Evolutionary conservation across 2,888 invertebrate genomes (phyloP), one percentile per base, ranked within the genome.

Genomic region (Acrocyrtus sp.): DNA sequence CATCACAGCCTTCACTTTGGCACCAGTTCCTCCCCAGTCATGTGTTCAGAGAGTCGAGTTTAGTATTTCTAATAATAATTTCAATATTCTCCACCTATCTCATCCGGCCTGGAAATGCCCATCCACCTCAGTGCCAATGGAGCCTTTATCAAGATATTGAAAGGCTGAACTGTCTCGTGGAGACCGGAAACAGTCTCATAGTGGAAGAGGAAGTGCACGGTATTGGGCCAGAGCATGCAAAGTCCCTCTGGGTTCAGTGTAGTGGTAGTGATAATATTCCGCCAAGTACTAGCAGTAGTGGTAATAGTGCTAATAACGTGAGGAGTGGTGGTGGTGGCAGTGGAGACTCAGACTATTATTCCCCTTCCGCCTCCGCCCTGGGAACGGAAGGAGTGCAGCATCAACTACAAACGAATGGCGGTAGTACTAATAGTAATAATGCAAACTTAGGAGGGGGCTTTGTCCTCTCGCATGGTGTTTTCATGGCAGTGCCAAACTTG

Each of bases 401-500:
- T 10, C 56, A 65, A 8, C 57, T 17, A 27, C 57, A 53, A 17
- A 29, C 48, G 51, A 47, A 53, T 54, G 56, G 54, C 21, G 19
- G 58, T 56, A 54, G 24, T 69, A 65, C n/a, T 65, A 29, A 12
- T 47, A 74, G 34, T 70, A 43, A 58, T 69, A 68, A 67, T 69
- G 45, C 54, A 54, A 60, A 56, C 27, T 22, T 50, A 45, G 26
- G 43, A 51, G 76, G 75, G 29, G 79, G 75, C 22, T 77, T 78
- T 62, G 81, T 80, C 22, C 76, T 81, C 43, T 79, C 81, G 15
- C 78, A 81, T 48, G 81, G 81, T 50, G 78, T 80, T 26, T 81
- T 82, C 54, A 78, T 78, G 78, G 75, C 78, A 47, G 79, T 84
- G 41, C 79, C 81, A 53, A 92, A 92, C 84, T 86, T 94, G 70